phyloP scores from a whole-genome alignment of 2,797 vertebrate species.

The Valencia hispanica region DNA sequence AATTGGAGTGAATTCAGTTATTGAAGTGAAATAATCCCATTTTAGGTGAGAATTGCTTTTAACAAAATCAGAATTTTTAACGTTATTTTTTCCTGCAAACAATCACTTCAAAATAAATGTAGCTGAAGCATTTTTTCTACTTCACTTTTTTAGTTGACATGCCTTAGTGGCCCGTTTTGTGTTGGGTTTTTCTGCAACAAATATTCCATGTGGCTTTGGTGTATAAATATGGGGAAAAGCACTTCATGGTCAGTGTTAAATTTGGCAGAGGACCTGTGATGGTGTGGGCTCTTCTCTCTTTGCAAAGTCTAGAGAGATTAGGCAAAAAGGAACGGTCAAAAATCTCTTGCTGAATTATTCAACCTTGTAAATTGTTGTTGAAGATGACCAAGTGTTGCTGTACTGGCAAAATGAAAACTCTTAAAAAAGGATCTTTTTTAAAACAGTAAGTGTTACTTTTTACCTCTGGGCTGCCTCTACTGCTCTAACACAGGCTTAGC shows the following conservation, averaged over 20 bases:
- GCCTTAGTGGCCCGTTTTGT: too few species aligned
- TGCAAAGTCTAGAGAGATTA: not conserved
- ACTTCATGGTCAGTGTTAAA: too few species aligned
- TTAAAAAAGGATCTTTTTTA: too few species aligned
- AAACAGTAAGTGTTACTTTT: too few species aligned
- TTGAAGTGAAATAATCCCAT: not conserved
- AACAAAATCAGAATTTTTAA: not conserved
- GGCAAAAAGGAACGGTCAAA: not conserved
- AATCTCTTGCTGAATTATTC: not conserved
- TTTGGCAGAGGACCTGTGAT: not conserved
- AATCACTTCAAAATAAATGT: too few species aligned
- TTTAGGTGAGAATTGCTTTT: not conserved
- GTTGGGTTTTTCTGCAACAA: too few species aligned
- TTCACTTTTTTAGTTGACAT: too few species aligned
- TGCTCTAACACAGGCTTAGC: not conserved
- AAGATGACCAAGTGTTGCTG: not conserved
- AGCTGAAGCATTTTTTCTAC: too few species aligned
- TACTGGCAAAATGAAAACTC: not conserved
- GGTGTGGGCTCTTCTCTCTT: not conserved
- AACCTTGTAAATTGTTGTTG: not conserved
- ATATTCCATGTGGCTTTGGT: too few species aligned
- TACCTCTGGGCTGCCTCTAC: not conserved
- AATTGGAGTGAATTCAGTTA: not conserved
- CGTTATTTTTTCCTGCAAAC: too few species aligned
- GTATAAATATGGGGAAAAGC: too few species aligned